phyloP scores from a whole-genome alignment of 1,140 invertebrate genomes.

The Agrypnia vestita region DNA sequence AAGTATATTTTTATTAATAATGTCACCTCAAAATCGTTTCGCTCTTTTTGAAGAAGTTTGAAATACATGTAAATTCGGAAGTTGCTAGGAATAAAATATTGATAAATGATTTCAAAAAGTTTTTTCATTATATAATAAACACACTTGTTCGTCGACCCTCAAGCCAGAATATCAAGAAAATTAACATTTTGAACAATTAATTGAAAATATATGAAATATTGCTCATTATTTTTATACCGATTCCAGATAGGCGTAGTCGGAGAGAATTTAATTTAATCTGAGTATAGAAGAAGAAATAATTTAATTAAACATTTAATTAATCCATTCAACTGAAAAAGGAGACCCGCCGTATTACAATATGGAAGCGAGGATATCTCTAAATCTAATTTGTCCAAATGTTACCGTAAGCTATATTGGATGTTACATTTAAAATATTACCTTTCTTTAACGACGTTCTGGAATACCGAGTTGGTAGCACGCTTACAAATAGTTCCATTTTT shows the following conservation, averaged over 20 bases:
- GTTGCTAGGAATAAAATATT: neutral
- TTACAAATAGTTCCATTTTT: too few relatives aligned
- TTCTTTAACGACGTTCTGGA: neutral
- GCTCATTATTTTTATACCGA: neutral
- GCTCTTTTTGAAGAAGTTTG: too few relatives aligned
- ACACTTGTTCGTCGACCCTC: too few relatives aligned
- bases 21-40: too few relatives aligned
- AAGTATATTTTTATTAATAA: too few relatives aligned
- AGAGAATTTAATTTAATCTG: neutral
- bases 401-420: neutral
- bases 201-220: slow-evolving; percentile 13
- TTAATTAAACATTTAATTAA: slow-evolving; percentile 58
- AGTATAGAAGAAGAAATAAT: slow-evolving; percentile 47
- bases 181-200: slow-evolving; percentile 5
- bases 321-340: slow-evolving; percentile 21
- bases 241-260: too few relatives aligned
- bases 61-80: too few relatives aligned
- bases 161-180: neutral
- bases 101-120: neutral
- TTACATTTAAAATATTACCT: neutral
- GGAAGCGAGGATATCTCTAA: slow-evolving; percentile 5
- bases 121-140: neutral
- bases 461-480: too few relatives aligned
- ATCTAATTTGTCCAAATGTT: slow-evolving; percentile 20
- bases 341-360: slow-evolving; percentile 11